Evolutionary conservation across 2,888 invertebrate species (phyloP).

Genomic region (Drosophila histrio): DNA sequence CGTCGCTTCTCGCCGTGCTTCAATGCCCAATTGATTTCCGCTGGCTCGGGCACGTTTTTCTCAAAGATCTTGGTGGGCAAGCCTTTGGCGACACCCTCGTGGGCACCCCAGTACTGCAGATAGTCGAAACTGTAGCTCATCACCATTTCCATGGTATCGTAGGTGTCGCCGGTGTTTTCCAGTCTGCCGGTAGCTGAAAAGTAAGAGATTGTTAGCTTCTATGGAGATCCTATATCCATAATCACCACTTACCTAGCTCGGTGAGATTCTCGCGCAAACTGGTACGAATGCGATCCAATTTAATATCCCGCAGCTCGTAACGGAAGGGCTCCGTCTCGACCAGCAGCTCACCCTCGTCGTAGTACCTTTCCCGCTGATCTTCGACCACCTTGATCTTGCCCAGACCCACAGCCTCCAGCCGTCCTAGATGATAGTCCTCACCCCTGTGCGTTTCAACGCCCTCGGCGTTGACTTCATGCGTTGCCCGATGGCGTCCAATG

Average conservation of each 20-base stretch:
- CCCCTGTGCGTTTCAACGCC: slow-evolving; percentile 71
- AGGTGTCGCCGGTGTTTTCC: slow-evolving; percentile 86
- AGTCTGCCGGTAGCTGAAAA: slow-evolving; percentile 82
- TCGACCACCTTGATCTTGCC: slow-evolving; percentile 89
- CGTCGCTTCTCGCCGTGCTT: slow-evolving; percentile 85
- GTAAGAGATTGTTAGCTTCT: not conserved
- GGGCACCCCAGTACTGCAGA: slow-evolving; percentile 91
- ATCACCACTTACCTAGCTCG: slow-evolving; percentile 85
- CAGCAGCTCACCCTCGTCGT: slow-evolving; percentile 90
- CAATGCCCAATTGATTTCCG: slow-evolving; percentile 90
- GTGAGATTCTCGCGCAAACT: slow-evolving; percentile 85
- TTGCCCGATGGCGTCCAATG: slow-evolving; percentile 84
- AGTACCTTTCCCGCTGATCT: slow-evolving; percentile 86
- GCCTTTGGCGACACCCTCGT: slow-evolving; percentile 86
- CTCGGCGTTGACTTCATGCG: slow-evolving; percentile 42
- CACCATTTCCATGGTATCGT: slow-evolving; percentile 89
- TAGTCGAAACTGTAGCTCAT: slow-evolving; percentile 90
- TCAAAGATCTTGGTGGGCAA: slow-evolving; percentile 82
- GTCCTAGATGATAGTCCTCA: slow-evolving; percentile 86
- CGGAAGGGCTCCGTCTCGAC: slow-evolving; percentile 91
- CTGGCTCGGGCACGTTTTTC: slow-evolving; percentile 70
- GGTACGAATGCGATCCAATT: slow-evolving; percentile 86
- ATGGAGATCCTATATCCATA: not conserved
- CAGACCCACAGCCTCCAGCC: slow-evolving; percentile 88
- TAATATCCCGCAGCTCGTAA: slow-evolving; percentile 90